Evolutionary conservation across 2,888 invertebrate genomes (phyloP), one percentile per base, ranked within the genome.

Genomic region (Melieria crassipennis): DNA sequence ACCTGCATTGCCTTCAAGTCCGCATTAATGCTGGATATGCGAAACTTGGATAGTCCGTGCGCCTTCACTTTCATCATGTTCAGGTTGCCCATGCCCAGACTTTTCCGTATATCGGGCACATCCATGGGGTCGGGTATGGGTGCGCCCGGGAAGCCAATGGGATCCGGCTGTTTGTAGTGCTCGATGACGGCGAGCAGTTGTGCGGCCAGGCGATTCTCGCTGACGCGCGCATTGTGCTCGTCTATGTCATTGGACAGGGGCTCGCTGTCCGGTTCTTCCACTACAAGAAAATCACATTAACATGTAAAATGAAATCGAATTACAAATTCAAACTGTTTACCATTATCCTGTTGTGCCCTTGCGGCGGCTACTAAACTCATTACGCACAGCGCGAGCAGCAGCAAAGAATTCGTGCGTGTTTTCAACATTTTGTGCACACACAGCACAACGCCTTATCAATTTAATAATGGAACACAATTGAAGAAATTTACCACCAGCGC

Each of bases 151-250:
- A 95, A 83, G 6, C 94, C 94, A 5, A 93, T 88, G 0, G 94
- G 94, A 84, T 95, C 92, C 13, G 91, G 89, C 80, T 94, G 91
- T 84, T 95, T 93, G 85, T 92, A 95, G 82, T 95, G 94, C 71
- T 93, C 91, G 55, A 96, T 81, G 7, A 94, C 88, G 7, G 89
- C 88, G 62, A 91, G 87, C 60, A 95, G 89, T 81, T 92, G 91
- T 72, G 93, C 91, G 71, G 93, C 92, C 62, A 95, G 87, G 79
- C 91, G 92, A 81, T 91, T 89, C 83, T 93, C 91, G 7, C 90
- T 91, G 1, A 82, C 84, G 67, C 83, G 77, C n/a, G 79, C 76
- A 75, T 85, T 85, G 48, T 85, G 83, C 61, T 81, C 80, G 55
- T 84, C 82, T 48, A 79, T 63, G n/a, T 73, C 47, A 65, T 78